Percentiles rank a stretch among this genome's conserved stretches.
Conservation (phyloP, 2,113 vertebrate genomes). For the Nibea coibor region DNA sequence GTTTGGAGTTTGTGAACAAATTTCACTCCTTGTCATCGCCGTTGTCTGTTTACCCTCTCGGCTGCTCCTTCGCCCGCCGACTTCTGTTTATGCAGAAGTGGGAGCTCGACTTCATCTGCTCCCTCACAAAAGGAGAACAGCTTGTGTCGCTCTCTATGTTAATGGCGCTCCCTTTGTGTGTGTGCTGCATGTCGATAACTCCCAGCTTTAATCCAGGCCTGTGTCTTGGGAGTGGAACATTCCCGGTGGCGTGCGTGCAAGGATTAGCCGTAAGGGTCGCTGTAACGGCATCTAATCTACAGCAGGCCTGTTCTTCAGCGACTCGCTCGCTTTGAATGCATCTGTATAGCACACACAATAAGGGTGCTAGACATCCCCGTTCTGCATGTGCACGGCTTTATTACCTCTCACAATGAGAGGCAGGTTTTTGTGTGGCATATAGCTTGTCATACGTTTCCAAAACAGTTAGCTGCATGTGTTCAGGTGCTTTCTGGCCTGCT, state of each 20-base stretch:
- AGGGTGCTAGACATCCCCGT: constrained; percentile 49
- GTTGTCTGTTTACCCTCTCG: constrained; percentile 59
- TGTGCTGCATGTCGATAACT: constrained; percentile 69
- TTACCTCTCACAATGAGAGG: constrained; percentile 57
- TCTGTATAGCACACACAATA: constrained; percentile 59
- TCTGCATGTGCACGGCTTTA: constrained; percentile 64
- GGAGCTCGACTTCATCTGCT: constrained; percentile 50
- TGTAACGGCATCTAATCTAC: constrained; percentile 76
- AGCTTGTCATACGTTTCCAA: constrained; percentile 46
- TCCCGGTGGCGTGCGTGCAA: constrained; percentile 36
- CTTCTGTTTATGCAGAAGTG: constrained; percentile 76
- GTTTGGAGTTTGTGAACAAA: constrained; percentile 57
- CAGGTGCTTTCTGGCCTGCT: constrained; percentile 33
- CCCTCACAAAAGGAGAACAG: constrained; percentile 65
- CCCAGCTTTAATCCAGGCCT: constrained; percentile 74
- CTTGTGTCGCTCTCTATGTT: constrained; percentile 77
- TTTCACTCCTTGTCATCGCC: constrained; percentile 49
- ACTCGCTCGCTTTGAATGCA: constrained; percentile 36
- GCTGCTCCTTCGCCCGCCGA: constrained; percentile 29
- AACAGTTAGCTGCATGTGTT: constrained; percentile 40
- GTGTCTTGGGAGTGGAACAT: constrained; percentile 68
- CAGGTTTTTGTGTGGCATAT: constrained; percentile 55
- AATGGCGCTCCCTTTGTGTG: constrained; percentile 69
- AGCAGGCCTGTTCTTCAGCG: constrained; percentile 57
- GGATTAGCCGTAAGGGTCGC: constrained; percentile 81